phyloP scores from a whole-genome alignment of 2,888 invertebrate species.

The Hipparchia sbordonii region DNA sequence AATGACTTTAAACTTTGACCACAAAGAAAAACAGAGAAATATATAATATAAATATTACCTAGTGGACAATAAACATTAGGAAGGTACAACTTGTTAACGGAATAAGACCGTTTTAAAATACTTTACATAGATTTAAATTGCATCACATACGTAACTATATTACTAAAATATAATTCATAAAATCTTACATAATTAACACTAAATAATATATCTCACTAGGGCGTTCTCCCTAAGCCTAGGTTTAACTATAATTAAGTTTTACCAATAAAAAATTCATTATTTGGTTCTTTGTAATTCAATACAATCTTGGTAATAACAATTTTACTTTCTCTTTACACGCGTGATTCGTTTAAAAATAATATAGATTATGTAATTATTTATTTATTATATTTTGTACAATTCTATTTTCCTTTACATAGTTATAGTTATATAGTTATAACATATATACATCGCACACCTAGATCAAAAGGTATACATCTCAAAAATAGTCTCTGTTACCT shows the following conservation, averaged over 20 bases:
- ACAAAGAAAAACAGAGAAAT: constrained; percentile 4
- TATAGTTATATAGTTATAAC: background rate
- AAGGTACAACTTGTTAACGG: constrained; percentile 18
- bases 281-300: constrained; percentile 30
- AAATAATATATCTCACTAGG: constrained; percentile 64
- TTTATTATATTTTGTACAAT: constrained; percentile 22
- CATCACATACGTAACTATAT: constrained; percentile 48
- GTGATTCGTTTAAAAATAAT: background rate
- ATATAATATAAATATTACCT: constrained; percentile 11
- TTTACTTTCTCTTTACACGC: constrained; percentile 6
- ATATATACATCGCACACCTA: too few species aligned
- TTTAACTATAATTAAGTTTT: constrained; percentile 7
- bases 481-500: too few species aligned
- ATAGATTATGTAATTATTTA: background rate
- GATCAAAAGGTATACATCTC: too few species aligned
- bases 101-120: constrained; percentile 25
- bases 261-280: constrained; percentile 21
- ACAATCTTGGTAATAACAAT: constrained; percentile 6
- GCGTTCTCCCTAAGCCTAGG: constrained; percentile 29
- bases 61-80: constrained; percentile 33
- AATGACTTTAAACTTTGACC: constrained; percentile 2
- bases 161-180: constrained; percentile 56
- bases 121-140: constrained; percentile 37
- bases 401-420: constrained; percentile 22
- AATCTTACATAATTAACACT: constrained; percentile 44